phyloP scores from a whole-genome alignment of 92 coral and sea anemone genomes.

The Paragorgia papillata region DNA sequence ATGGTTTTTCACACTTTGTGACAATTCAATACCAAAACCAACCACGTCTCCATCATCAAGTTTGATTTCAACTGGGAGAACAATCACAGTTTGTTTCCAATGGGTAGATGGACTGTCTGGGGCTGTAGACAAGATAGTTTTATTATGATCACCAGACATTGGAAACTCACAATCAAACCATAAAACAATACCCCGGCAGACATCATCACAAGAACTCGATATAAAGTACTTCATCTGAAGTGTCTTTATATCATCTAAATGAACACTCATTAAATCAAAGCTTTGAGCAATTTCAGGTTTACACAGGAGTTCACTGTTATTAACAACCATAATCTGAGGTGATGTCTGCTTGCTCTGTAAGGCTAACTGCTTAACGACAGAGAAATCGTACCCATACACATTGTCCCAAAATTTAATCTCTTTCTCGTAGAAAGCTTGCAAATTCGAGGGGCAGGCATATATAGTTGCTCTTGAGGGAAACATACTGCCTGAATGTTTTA shows the following conservation, averaged over 20 bases:
- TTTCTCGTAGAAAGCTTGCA: slow-evolving; percentile 8
- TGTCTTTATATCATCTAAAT: slow-evolving; percentile 22
- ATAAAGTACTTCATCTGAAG: slow-evolving; percentile 15
- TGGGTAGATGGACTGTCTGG: slow-evolving; percentile 21
- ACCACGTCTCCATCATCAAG: slow-evolving; percentile 35
- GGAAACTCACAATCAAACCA: slow-evolving; percentile 45
- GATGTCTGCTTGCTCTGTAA: slow-evolving; percentile 21
- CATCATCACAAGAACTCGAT: slow-evolving; percentile 13
- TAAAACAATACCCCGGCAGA: slow-evolving; percentile 39
- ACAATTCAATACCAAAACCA: slow-evolving; percentile 30
- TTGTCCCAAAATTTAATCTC: slow-evolving; percentile 37
- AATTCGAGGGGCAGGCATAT: slow-evolving; percentile 35
- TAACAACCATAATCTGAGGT: slow-evolving; percentile 32
- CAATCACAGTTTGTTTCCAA: slow-evolving; percentile 36
- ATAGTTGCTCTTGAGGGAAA: slow-evolving; percentile 16
- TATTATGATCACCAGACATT: background rate
- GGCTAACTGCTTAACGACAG: slow-evolving; percentile 15
- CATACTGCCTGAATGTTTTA: slow-evolving; percentile 24
- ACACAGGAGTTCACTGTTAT: slow-evolving; percentile 8
- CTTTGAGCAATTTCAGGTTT: slow-evolving; percentile 13
- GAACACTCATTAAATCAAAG: slow-evolving; percentile 16
- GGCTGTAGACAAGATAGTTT: slow-evolving; percentile 12
- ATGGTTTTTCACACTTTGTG: slow-evolving; percentile 22
- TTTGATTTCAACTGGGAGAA: slow-evolving; percentile 14
- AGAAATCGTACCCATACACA: slow-evolving; percentile 39